Percentiles rank a stretch among this genome's conserved stretches.
phyloP scores from a whole-genome alignment of 2,797 vertebrate species.

The Sarcophilus harrisii region DNA sequence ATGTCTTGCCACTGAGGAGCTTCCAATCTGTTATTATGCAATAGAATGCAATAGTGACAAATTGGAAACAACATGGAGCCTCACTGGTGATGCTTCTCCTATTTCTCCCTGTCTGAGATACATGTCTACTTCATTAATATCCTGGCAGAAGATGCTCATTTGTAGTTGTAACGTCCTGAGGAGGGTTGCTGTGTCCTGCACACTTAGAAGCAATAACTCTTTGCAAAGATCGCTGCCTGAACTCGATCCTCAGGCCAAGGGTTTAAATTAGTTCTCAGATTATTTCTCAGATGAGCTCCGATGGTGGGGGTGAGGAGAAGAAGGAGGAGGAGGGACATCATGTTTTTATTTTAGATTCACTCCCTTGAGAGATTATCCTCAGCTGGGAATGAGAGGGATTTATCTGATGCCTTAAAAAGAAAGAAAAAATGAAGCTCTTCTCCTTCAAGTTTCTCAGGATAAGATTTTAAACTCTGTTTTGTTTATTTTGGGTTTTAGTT shows the following conservation, averaged over 20 bases:
- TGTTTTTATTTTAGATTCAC: slow-evolving; percentile 4
- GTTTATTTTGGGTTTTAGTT: neutral
- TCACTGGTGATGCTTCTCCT: neutral
- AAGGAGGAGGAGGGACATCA: neutral
- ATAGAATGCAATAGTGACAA: neutral
- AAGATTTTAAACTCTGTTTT: slow-evolving; percentile 10
- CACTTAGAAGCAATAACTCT: neutral
- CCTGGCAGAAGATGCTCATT: neutral
- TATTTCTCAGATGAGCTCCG: neutral
- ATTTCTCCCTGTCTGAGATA: neutral
- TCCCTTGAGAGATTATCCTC: neutral
- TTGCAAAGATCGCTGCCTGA: neutral
- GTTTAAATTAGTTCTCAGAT: neutral
- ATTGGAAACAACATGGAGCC: neutral
- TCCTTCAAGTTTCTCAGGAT: neutral
- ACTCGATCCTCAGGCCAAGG: neutral
- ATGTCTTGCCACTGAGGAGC: neutral
- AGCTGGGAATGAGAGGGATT: neutral
- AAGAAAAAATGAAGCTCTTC: neutral
- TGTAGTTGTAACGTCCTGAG: neutral
- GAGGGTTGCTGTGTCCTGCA: neutral
- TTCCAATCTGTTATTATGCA: neutral
- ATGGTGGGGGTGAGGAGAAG: neutral
- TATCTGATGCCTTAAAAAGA: neutral
- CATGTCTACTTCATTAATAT: neutral